Percentiles rank a stretch among this genome's conserved stretches.
Conservation (phyloP, 2,888 invertebrate species). For the Phorcus lineatus region DNA sequence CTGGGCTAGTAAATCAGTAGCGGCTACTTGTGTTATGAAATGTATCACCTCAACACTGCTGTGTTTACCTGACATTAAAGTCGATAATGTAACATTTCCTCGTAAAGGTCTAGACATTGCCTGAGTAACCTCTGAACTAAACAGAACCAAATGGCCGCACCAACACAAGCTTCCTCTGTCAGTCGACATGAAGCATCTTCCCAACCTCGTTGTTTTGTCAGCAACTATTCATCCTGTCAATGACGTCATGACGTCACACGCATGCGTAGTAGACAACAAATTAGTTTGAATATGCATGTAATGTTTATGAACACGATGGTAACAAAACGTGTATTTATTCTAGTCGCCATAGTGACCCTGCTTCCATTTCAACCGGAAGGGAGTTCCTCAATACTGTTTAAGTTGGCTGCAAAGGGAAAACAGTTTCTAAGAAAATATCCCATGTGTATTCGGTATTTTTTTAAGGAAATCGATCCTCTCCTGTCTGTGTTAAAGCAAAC, state of each 20-base stretch:
- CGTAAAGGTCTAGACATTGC: too few relatives aligned
- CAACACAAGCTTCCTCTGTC: too few relatives aligned
- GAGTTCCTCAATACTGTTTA: conserved; percentile 1
- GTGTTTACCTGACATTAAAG: too few relatives aligned
- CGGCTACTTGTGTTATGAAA: too few relatives aligned
- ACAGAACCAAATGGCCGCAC: too few relatives aligned
- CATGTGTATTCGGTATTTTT: not conserved
- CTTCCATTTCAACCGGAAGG: not conserved
- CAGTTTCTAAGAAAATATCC: conserved; percentile 10
- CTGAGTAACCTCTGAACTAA: too few relatives aligned
- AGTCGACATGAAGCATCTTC: not conserved
- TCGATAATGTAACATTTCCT: too few relatives aligned
- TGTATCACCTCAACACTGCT: too few relatives aligned
- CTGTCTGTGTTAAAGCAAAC: not conserved
- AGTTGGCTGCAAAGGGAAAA: conserved; percentile 6
- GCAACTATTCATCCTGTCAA: conserved; percentile 4
- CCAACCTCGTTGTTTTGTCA: not conserved
- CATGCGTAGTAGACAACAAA: not conserved
- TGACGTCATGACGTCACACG: conserved; percentile 3
- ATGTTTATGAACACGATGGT: not conserved
- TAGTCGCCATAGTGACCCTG: not conserved
- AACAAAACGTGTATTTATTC: not conserved
- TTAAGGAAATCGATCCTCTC: not conserved
- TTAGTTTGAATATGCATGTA: not conserved
- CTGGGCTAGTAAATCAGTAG: too few relatives aligned